phyloP scores from a whole-genome alignment of 1,140 invertebrate species.

The Teleogryllus occipitalis region DNA sequence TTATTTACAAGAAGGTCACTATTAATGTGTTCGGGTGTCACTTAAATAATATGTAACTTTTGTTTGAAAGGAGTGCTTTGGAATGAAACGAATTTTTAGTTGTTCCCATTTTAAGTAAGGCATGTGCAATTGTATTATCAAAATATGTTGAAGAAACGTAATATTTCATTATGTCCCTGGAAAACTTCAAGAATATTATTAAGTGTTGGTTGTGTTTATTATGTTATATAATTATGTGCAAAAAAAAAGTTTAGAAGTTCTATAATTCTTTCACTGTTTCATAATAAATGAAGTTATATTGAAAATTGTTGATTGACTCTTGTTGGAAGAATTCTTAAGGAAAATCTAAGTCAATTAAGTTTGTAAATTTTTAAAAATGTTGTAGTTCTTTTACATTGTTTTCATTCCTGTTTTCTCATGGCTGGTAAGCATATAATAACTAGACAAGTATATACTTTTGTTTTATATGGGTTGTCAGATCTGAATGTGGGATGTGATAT shows the following conservation, averaged over 20 bases:
- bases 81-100: neutral
- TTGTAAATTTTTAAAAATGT: constrained; percentile 2
- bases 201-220: too few relatives aligned
- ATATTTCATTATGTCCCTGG: too few relatives aligned
- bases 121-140: neutral
- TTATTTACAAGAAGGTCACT: constrained; percentile 52
- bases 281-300: neutral
- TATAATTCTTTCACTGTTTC: neutral
- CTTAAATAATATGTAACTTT: neutral
- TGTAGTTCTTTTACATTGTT: neutral
- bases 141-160: too few relatives aligned
- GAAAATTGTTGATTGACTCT: neutral
- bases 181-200: too few relatives aligned
- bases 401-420: neutral
- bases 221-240: too few relatives aligned
- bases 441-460: neutral
- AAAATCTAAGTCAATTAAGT: constrained; percentile 1
- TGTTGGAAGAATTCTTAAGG: neutral
- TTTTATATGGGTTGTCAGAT: neutral
- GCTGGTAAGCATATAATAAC: neutral
- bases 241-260: too few relatives aligned
- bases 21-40: constrained; percentile 29
- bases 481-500: neutral
- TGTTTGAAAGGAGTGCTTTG: too few relatives aligned
- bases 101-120: neutral